A percentile compares a stretch with the other conserved stretches of the same genome.
Evolutionary conservation across 2,888 invertebrate species (phyloP).

Genomic region (Oxystoma pomonae): DNA sequence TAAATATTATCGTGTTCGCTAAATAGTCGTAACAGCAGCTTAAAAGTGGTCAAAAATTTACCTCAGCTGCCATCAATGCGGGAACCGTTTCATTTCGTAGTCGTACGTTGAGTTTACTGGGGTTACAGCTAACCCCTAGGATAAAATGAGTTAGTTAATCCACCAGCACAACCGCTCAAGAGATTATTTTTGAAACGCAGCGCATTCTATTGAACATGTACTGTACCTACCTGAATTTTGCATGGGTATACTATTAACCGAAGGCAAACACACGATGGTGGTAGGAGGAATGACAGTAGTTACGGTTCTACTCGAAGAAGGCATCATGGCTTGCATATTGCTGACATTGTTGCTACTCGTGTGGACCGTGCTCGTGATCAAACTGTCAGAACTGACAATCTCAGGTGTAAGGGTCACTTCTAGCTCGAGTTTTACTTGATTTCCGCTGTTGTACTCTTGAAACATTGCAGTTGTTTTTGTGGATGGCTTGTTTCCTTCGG

Average conservation of each 20-base stretch:
- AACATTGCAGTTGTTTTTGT: conserved; percentile 19
- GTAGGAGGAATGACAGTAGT: conserved; percentile 52
- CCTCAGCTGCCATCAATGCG: too few relatives aligned
- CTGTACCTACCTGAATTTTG: conserved; percentile 33
- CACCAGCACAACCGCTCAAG: too few relatives aligned
- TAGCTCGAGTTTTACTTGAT: conserved; percentile 53
- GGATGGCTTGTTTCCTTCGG: conserved; percentile 11
- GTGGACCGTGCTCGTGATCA: conserved; percentile 54
- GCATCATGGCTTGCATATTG: conserved; percentile 7
- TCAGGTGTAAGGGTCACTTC: conserved; percentile 61
- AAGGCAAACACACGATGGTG: conserved; percentile 51
- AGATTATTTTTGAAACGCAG: too few relatives aligned
- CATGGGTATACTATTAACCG: conserved; percentile 42
- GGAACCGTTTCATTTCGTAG: too few relatives aligned
- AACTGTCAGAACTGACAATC: conserved; percentile 50
- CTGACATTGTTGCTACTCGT: conserved; percentile 25
- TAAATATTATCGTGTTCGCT: too few relatives aligned
- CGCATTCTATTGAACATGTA: too few relatives aligned
- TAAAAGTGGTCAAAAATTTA: too few relatives aligned
- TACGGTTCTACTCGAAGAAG: conserved; percentile 37
- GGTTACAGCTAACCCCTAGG: too few relatives aligned
- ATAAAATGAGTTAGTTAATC: too few relatives aligned
- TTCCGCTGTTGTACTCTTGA: conserved; percentile 30
- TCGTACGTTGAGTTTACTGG: too few relatives aligned
- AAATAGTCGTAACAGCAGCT: too few relatives aligned